Percentiles rank a stretch among this genome's conserved stretches.
These are phyloP conservation scores for Coregonus clupeaformis DNA, from an alignment of 2,113 vertebrate species.

Conservation along the genomic window DNA sequence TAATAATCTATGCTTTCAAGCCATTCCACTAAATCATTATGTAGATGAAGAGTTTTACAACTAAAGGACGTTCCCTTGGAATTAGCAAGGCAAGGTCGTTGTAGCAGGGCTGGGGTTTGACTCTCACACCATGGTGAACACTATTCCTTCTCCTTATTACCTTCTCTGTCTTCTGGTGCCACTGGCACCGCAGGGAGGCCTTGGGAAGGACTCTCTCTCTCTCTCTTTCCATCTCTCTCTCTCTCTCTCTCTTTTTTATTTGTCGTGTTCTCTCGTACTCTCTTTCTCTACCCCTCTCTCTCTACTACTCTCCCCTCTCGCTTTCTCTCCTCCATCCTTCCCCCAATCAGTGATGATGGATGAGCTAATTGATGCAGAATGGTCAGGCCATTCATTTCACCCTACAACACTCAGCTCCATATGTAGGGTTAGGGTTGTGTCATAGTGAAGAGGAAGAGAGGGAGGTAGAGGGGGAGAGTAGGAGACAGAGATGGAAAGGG, in stretches of 20 bases:
- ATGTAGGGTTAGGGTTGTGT: constrained; percentile 60
- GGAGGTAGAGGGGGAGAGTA: neutral
- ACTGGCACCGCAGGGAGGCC: neutral
- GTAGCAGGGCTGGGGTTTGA: neutral
- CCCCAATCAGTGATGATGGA: constrained; percentile 69
- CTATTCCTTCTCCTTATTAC: constrained; percentile 21
- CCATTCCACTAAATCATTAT: constrained; percentile 19
- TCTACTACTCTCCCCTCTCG: neutral
- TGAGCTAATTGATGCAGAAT: constrained; percentile 75
- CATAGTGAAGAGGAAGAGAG: constrained; percentile 35
- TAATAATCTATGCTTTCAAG: constrained; percentile 12
- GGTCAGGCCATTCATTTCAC: constrained; percentile 70
- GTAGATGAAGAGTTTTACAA: constrained; percentile 7
- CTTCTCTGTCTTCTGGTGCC: neutral
- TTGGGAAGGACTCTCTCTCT: neutral
- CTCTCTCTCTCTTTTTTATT: neutral
- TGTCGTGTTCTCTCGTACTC: neutral
- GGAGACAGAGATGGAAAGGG: neutral
- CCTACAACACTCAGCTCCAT: constrained; percentile 51
- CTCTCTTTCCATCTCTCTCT: constrained; percentile 10
- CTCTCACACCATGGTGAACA: constrained; percentile 33
- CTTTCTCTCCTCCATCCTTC: neutral
- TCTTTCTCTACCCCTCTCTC: neutral
- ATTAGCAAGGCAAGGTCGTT: constrained; percentile 52
- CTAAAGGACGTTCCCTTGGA: constrained; percentile 35